Evolutionary conservation across 2,797 vertebrate species (phyloP).

Genomic region (Bradypodion pumilum): DNA sequence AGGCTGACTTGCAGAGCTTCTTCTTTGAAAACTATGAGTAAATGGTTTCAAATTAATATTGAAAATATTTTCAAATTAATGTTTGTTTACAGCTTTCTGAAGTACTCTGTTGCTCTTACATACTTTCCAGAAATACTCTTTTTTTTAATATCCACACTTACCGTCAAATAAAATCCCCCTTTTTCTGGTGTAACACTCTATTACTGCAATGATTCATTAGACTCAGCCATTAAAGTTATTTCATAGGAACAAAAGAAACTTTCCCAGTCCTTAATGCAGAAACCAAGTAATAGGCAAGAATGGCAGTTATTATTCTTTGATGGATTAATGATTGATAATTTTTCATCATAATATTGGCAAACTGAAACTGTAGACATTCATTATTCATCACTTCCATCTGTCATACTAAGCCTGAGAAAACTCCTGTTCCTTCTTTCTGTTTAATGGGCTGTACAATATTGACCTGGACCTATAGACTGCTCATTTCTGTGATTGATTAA

Average conservation of each 20-base stretch:
- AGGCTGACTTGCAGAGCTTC: too few species aligned
- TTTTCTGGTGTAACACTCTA: slow-evolving; percentile 41
- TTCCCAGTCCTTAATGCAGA: slow-evolving; percentile 59
- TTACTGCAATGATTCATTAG: slow-evolving; percentile 54
- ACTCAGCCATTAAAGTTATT: slow-evolving; percentile 57
- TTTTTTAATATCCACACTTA: slow-evolving; percentile 46
- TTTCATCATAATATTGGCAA: slow-evolving; percentile 73
- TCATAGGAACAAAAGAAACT: slow-evolving; percentile 18
- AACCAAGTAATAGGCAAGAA: slow-evolving; percentile 64
- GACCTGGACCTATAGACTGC: slow-evolving; percentile 58
- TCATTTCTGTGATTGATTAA: slow-evolving; percentile 71
- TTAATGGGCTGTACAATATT: slow-evolving; percentile 76
- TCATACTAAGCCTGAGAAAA: slow-evolving; percentile 65
- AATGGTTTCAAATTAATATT: not conserved
- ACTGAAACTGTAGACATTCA: slow-evolving; percentile 59
- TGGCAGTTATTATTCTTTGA: slow-evolving; percentile 61
- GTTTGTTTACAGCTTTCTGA: not conserved
- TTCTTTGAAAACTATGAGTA: not conserved
- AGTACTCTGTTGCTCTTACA: slow-evolving; percentile 12
- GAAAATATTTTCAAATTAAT: not conserved
- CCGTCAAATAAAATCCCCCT: slow-evolving; percentile 37
- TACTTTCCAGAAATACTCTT: slow-evolving; percentile 35
- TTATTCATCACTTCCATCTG: slow-evolving; percentile 61
- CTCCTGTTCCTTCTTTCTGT: slow-evolving; percentile 67
- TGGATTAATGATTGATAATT: slow-evolving; percentile 72